A percentile compares a stretch with the other conserved stretches of the same genome.
Conservation (phyloP, 2,888 invertebrate species). For the Oeneis ivallda region DNA sequence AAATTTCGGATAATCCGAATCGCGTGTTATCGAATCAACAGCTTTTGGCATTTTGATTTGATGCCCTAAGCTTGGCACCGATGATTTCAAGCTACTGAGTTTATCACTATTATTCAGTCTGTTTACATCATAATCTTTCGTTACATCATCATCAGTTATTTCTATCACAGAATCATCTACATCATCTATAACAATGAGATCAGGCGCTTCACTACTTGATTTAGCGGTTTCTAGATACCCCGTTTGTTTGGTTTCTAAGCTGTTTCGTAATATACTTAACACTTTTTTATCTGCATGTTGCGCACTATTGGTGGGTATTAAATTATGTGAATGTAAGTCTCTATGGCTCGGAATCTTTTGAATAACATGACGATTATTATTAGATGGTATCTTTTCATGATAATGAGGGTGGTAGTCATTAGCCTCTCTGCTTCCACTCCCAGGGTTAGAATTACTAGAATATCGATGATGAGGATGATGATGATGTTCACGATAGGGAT, state of each 20-base stretch:
- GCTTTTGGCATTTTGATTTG: conserved; percentile 86
- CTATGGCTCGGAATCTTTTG: conserved; percentile 69
- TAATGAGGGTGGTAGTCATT: conserved; percentile 64
- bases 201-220: conserved; percentile 69
- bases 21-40: conserved; percentile 83
- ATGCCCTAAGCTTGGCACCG: conserved; percentile 51
- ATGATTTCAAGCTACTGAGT: conserved; percentile 47
- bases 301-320: conserved; percentile 62
- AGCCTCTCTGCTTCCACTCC: conserved; percentile 56
- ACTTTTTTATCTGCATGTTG: conserved; percentile 86
- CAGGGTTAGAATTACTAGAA: conserved; percentile 56
- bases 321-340: conserved; percentile 61
- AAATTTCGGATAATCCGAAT: conserved; percentile 65
- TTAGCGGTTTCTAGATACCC: conserved; percentile 79
- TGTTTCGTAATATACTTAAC: conserved; percentile 86
- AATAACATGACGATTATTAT: conserved; percentile 64
- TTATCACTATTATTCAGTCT: conserved; percentile 45
- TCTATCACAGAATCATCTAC: conserved; percentile 75
- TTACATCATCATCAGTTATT: conserved; percentile 73
- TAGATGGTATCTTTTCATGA: conserved; percentile 59
- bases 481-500: conserved; percentile 61
- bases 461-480: conserved; percentile 62
- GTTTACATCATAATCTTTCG: conserved; percentile 64
- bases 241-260: conserved; percentile 84
- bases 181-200: conserved; percentile 77